Percentiles rank a stretch among this genome's conserved stretches.
Conservation (phyloP, 2,888 invertebrate genomes). For the Lypha dubia region DNA sequence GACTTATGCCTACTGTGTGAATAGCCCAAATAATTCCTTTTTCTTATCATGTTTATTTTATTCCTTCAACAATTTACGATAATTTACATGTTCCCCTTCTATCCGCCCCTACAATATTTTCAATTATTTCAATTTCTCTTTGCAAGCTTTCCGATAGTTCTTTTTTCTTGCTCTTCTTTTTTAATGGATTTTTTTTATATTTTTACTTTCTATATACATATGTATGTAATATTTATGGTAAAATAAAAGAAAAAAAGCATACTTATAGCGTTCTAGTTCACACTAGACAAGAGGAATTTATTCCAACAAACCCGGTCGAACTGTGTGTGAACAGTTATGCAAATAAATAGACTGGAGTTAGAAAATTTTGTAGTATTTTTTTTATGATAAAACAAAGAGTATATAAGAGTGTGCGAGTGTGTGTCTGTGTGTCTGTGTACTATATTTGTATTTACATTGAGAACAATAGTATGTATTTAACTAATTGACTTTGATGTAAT, state of each 20-base stretch:
- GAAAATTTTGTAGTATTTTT: not conserved
- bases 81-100: constrained; percentile 35
- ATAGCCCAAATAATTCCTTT: too few species aligned
- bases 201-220: constrained; percentile 40
- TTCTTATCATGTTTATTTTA: constrained; percentile 1
- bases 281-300: not conserved
- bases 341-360: constrained; percentile 27
- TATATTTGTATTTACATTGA: not conserved
- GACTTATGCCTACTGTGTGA: too few species aligned
- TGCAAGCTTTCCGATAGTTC: constrained; percentile 34
- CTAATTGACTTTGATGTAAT: constrained; percentile 80
- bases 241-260: not conserved
- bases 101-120: too few species aligned
- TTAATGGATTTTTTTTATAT: constrained; percentile 27
- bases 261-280: constrained; percentile 11
- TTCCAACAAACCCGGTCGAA: constrained; percentile 50
- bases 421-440: not conserved
- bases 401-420: too few species aligned
- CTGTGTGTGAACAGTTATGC: constrained; percentile 37
- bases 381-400: too few species aligned
- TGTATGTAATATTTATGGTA: constrained; percentile 35
- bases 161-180: not conserved
- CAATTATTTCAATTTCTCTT: constrained; percentile 51
- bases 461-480: constrained; percentile 52
- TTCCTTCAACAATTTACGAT: constrained; percentile 42